These are phyloP conservation scores for Damaliscus lunatus DNA, from an alignment of 2,113 vertebrate genomes.

Conservation along the genomic window DNA sequence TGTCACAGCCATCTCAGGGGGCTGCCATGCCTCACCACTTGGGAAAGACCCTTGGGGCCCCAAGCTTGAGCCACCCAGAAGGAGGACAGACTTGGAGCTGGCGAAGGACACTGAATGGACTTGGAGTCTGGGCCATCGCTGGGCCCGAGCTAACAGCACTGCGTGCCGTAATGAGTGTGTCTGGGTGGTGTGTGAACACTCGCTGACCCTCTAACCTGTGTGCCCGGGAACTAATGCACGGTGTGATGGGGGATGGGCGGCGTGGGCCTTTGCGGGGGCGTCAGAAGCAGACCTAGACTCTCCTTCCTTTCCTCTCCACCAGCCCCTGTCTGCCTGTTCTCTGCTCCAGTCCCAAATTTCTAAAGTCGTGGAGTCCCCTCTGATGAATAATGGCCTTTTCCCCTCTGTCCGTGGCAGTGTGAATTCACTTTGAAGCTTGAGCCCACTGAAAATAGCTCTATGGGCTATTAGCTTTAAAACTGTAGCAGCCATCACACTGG, in stretches of 20 bases:
- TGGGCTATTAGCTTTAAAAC: constrained; percentile 9
- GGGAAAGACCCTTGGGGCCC: background rate
- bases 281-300: background rate
- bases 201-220: constrained; percentile 11
- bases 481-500: background rate
- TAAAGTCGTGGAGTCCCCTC: background rate
- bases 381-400: background rate
- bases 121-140: constrained; percentile 7
- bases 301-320: background rate
- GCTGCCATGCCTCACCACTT: background rate
- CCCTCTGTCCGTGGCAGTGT: background rate
- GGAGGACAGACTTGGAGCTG: constrained; percentile 39
- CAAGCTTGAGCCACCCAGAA: background rate
- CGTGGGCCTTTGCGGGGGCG: background rate
- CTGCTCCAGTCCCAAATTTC: background rate
- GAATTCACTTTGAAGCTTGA: constrained; percentile 8
- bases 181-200: constrained; percentile 1
- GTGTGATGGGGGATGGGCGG: background rate
- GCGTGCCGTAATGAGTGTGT: background rate
- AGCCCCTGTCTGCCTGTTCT: background rate
- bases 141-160: constrained; percentile 38
- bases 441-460: background rate
- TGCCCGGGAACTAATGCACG: background rate
- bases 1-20: constrained; percentile 21
- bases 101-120: background rate